phyloP scores from a whole-genome alignment of 2,888 invertebrate species.

The Lysandra bellargus region DNA sequence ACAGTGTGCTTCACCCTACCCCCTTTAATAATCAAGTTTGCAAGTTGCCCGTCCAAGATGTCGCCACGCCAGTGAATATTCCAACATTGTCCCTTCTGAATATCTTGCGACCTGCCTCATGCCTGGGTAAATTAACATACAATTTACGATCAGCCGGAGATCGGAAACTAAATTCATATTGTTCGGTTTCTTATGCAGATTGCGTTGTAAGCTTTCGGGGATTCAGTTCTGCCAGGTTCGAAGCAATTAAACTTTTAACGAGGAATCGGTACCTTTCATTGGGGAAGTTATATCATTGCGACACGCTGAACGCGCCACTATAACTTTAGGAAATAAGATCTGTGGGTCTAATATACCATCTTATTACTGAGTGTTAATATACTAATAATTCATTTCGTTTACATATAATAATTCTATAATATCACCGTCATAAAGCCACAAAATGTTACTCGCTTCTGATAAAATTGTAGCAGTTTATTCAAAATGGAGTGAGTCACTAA shows the following conservation, averaged over 20 bases:
- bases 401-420: not conserved
- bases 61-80: conserved; percentile 60
- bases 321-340: not conserved
- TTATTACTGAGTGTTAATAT: no score
- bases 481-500: not conserved
- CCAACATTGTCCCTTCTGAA: conserved; percentile 60
- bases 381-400: no score
- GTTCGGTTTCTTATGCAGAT: conserved; percentile 26
- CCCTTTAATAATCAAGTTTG: conserved; percentile 69
- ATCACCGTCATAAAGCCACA: not conserved
- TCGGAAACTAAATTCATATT: conserved; percentile 29
- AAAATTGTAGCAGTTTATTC: not conserved
- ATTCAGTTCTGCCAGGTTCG: conserved; percentile 4
- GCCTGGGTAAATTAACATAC: conserved; percentile 67
- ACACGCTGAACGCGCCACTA: not conserved
- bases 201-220: conserved; percentile 11
- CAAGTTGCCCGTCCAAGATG: conserved; percentile 63
- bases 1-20: conserved; percentile 42
- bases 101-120: conserved; percentile 50
- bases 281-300: not conserved
- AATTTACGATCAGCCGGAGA: conserved; percentile 47
- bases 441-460: not conserved
- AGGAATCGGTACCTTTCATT: conserved; percentile 1
- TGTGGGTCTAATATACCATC: not conserved
- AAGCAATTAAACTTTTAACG: conserved; percentile 23